Evolutionary conservation across 1,140 invertebrate species (phyloP), one percentile per base, ranked within the genome.

Genomic region (Grapholita molesta): DNA sequence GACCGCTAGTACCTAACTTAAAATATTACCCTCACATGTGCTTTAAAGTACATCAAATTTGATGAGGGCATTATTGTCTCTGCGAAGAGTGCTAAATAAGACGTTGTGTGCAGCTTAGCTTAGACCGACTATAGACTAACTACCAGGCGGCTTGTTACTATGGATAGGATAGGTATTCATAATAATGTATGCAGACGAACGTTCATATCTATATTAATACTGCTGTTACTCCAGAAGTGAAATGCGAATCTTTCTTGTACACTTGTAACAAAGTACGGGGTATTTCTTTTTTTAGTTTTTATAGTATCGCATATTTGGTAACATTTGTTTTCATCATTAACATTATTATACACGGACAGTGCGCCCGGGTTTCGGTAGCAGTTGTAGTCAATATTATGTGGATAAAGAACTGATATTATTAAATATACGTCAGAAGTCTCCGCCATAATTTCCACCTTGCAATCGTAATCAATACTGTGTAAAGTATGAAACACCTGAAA

Each of bases 151-250:
- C n/a, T n/a, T n/a, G n/a, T n/a, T n/a, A n/a, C n/a, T n/a, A n/a
- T n/a, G n/a, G 30, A 32, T 32, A 32, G 32, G 11, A 32, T 32
- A 32, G 32, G 11, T 38, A 38, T 38, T 12, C n/a, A 38, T n/a
- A 38, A 48, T 9, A 70, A 12, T 15, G 32, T 48, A n/a, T n/a
- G n/a, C n/a, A n/a, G n/a, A 70, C 83, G 80, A 70, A 88, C 88
- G 70, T 85, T 82, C 25, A 90, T 78, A 73, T 90, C 84, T 8
- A 76, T 53, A 70, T 89, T 90, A 23, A 89, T 79, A 64, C 85
- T 89, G 75, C 85, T 89, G 33, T 90, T 90, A 61, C 86, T 90
- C 18, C 80, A 52, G 55, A 89, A 90, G 12, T 75, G 71, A 52
- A 90, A 84, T 6, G 79, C 66, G 5, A 90, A 69, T 11, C 79